Evolutionary conservation across 1,140 invertebrate species (phyloP), one percentile per base, ranked within the genome.

Genomic region (Elymnias hypermnestra): DNA sequence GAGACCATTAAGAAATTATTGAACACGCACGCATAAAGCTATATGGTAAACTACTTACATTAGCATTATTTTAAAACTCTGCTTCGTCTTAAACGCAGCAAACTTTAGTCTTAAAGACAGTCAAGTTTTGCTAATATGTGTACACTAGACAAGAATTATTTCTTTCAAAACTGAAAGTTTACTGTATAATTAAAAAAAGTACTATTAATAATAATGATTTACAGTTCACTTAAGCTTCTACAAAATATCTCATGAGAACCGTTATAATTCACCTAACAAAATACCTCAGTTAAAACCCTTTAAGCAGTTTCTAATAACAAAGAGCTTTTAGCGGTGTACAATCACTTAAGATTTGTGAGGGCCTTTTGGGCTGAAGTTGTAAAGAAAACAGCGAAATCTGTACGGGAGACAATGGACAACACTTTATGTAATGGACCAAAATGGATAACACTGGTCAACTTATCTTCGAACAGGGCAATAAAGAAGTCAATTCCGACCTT

Each of bases 391-490:
- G 49, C 47, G 52, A 67, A 56, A 66, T 58, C 47, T 45, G 53
- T 45, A 37, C 52, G 39, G 44, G 40, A 61, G 61, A 81, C 73
- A 77, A 76, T 73, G 57, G 67, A 48, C 44, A 61, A 63, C 71
- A 78, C 71, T 82, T 77, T 79, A 67, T 57, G 74, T 78, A 78
- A 79, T 79, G 75, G 74, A 53, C 64, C 55, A 63, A 69, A 73
- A 68, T 59, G 70, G 74, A 79, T 72, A 82, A 63, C 65, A 48
- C 51, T 56, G 66, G 49, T 58, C 52, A 59, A 64, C 61, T 73
- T 83, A 83, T 79, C 78, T 72, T 49, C 65, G 53, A 64, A 54
- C 61, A 53, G 50, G 60, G 68, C 54, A 70, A 79, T 79, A 79
- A 83, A 83, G 65, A 74, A 74, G 65, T 79, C 75, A 68, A 68